Percentiles rank a stretch among this genome's conserved stretches.
Conservation (phyloP, 2,888 invertebrate genomes). For the Sphaerophoria rueppellii region DNA sequence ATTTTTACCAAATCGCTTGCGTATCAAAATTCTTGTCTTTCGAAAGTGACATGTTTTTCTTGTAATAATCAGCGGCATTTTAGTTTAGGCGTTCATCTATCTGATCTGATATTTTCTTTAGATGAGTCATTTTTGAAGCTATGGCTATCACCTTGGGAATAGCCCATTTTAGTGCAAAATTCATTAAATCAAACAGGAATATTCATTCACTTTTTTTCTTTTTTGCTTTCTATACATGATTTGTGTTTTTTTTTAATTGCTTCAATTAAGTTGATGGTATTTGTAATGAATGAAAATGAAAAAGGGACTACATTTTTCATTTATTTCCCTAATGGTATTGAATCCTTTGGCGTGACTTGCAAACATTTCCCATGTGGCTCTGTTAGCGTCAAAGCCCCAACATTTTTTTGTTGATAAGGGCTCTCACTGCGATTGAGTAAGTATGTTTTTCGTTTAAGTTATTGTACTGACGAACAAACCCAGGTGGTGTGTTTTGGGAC, state of each 20-base stretch:
- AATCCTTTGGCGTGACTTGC: conserved; percentile 60
- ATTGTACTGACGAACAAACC: conserved; percentile 16
- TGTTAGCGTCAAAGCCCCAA: conserved; percentile 27
- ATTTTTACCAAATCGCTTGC: too few species aligned
- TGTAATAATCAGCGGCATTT: too few species aligned
- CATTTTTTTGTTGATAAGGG: conserved; percentile 20
- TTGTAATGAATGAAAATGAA: conserved; percentile 37
- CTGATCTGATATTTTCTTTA: too few species aligned
- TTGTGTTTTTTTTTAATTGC: conserved; percentile 56
- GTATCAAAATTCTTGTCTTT: too few species aligned
- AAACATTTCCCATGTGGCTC: conserved; percentile 53
- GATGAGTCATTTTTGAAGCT: too few species aligned
- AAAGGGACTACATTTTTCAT: conserved; percentile 1
- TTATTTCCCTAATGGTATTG: conserved; percentile 42
- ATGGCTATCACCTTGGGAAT: too few species aligned
- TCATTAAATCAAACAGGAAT: too few species aligned
- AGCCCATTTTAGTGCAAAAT: too few species aligned
- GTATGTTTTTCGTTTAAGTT: neutral
- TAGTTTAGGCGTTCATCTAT: too few species aligned
- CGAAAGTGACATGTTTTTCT: too few species aligned
- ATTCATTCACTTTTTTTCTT: neutral
- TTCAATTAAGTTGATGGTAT: conserved; percentile 65
- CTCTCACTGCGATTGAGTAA: conserved; percentile 1
- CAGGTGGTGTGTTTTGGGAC: neutral
- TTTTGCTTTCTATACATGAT: conserved; percentile 18